Evolutionary conservation across 2,113 vertebrate species (phyloP).

Genomic region (Maccullochella peelii): DNA sequence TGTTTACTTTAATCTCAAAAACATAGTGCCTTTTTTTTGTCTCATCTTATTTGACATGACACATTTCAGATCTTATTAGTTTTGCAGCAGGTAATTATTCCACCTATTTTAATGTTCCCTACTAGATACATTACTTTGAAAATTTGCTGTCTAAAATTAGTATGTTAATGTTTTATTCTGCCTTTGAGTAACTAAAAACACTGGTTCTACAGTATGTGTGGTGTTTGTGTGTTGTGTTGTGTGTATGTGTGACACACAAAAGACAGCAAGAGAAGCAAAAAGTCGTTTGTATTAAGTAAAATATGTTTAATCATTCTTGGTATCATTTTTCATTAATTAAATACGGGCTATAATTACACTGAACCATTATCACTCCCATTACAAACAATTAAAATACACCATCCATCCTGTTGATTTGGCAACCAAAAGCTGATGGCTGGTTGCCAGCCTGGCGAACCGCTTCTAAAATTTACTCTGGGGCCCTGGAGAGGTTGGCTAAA

Average conservation of each 20-base stretch:
- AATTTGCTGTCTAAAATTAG: background rate
- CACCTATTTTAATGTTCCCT: background rate
- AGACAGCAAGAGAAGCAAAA: background rate
- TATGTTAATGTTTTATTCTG: background rate
- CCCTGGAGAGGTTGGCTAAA: constrained; percentile 41
- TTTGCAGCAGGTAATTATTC: background rate
- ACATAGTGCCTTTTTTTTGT: background rate
- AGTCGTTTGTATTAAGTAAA: constrained; percentile 18
- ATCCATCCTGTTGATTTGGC: constrained; percentile 58
- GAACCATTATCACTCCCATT: constrained; percentile 14
- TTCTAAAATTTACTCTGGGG: constrained; percentile 38
- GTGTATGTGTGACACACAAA: constrained; percentile 10
- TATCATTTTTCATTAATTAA: constrained; percentile 42
- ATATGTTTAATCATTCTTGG: constrained; percentile 46
- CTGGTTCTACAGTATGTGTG: background rate
- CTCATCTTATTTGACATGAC: background rate
- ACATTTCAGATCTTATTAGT: background rate
- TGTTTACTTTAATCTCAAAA: constrained; percentile 9
- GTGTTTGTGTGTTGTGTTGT: background rate
- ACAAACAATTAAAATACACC: constrained; percentile 58
- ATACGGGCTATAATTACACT: constrained; percentile 30
- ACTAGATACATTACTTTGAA: background rate
- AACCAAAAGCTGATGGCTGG: constrained; percentile 35
- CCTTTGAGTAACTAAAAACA: background rate
- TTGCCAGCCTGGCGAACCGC: constrained; percentile 56